Evolutionary conservation across 2,113 vertebrate genomes (phyloP).

Genomic region (Oreochromis tanganicae): DNA sequence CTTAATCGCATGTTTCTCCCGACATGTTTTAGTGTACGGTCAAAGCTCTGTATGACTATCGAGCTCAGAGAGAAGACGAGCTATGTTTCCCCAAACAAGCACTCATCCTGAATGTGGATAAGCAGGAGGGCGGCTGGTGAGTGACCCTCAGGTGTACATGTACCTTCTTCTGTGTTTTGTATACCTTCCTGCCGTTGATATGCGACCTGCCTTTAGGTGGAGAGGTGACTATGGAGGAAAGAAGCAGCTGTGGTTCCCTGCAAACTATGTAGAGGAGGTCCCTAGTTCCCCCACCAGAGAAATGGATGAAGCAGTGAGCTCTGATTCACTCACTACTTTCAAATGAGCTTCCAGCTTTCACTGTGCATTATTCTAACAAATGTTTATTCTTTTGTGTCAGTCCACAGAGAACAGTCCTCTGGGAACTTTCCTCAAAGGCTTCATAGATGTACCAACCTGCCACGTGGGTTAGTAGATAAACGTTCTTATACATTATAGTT

Average conservation of each 20-base stretch:
- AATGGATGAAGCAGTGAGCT: slow-evolving; percentile 55
- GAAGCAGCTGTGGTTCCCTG: slow-evolving; percentile 78
- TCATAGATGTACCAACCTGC: slow-evolving; percentile 73
- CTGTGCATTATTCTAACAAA: neutral
- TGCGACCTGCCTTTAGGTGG: slow-evolving; percentile 42
- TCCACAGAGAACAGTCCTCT: slow-evolving; percentile 76
- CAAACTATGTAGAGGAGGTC: slow-evolving; percentile 77
- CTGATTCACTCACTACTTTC: neutral
- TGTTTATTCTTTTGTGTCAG: slow-evolving; percentile 10
- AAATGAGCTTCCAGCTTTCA: neutral
- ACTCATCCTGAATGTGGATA: slow-evolving; percentile 82
- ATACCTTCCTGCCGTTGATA: neutral
- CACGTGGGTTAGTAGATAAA: slow-evolving; percentile 66
- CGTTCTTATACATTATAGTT: neutral
- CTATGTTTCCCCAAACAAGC: slow-evolving; percentile 87
- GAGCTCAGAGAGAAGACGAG: slow-evolving; percentile 84
- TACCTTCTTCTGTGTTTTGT: neutral
- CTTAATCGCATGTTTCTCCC: neutral
- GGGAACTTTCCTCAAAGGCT: slow-evolving; percentile 74
- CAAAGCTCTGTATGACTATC: slow-evolving; percentile 85
- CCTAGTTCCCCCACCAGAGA: slow-evolving; percentile 53
- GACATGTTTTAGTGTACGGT: slow-evolving; percentile 72
- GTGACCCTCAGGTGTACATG: neutral
- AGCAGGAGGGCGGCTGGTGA: slow-evolving; percentile 85
- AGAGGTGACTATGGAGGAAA: slow-evolving; percentile 75